Base-by-base conservation (phyloP, 2,797 vertebrate species). In the Rhodeus uyekii region DNA sequence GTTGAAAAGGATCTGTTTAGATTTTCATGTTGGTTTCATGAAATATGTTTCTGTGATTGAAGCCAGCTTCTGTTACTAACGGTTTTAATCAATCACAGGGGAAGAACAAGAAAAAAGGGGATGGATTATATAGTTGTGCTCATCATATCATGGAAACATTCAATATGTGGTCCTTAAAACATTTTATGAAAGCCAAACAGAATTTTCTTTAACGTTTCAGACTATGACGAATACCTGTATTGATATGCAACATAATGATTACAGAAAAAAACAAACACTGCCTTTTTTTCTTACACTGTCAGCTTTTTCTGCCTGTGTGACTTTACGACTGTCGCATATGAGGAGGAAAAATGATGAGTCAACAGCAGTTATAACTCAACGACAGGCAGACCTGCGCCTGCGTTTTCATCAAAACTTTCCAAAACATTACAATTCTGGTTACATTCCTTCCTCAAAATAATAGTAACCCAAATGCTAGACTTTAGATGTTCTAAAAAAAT, bases 241-340 rank as follows among this genome's bases (percentile, higher is more conserved):
- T 34, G 22, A 74, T 73, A 55, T 78, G 69, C 46, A 78, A 53
- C 38, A 65, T 50, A 71, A 73, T 38, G 14, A 71, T 65, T 60
- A 61, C 36, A 83, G 60, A 64, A 73, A 84, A 74, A 84, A 36
- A 38, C 44, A 81, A 84, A 82, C 24, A 44, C 19, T 34, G 38
- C 53, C 60, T 69, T 34, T 78, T 87, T 83, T 89, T 63, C 68
- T 36, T 44, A 61, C 76, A 53, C 65, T 83, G 80, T 82, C 75
- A 80, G 79, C 77, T 80, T 80, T 83, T 85, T 77, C 44, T 73
- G 69, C 60, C 46, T 73, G 83, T 50, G 53, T 80, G 75, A 75
- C 60, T 87, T 82, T 80, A 82, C 82, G 80, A 80, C 77, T 80
- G 69, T 78, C 63, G 58, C 80, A 84, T 78, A 85, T 83, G 76